phyloP scores from a whole-genome alignment of 2,113 vertebrate species.

The Naja naja region DNA sequence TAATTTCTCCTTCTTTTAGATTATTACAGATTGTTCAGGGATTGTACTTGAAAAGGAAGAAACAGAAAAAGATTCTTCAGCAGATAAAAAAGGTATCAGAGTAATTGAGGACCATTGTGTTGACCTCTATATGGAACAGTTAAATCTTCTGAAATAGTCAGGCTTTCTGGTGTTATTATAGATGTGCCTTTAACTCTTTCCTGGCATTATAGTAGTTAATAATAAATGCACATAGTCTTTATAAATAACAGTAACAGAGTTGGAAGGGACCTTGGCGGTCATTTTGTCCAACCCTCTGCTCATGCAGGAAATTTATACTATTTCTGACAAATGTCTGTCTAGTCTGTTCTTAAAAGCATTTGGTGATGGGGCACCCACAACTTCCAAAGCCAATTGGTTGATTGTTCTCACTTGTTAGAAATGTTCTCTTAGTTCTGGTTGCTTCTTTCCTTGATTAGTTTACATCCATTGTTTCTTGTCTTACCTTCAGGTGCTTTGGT shows the following conservation, averaged over 20 bases:
- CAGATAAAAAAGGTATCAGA: conserved; percentile 66
- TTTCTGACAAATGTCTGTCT: not conserved
- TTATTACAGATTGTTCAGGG: conserved; percentile 79
- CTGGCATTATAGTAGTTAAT: conserved; percentile 27
- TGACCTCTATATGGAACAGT: not conserved
- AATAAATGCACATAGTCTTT: not conserved
- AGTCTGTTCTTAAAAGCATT: not conserved
- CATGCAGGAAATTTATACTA: not conserved
- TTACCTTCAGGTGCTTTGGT: not conserved
- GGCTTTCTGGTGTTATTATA: conserved; percentile 12
- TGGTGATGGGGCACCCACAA: not conserved
- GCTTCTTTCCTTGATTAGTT: not conserved
- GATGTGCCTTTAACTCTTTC: conserved; percentile 24
- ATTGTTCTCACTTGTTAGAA: not conserved
- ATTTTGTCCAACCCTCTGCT: not conserved
- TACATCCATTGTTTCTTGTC: not conserved
- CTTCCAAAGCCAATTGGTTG: not conserved
- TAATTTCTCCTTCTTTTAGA: conserved; percentile 48
- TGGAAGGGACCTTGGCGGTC: not conserved
- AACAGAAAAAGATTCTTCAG: conserved; percentile 42
- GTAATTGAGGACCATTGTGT: not conserved
- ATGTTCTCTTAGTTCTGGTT: not conserved
- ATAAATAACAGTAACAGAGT: not conserved
- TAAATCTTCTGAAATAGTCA: not conserved
- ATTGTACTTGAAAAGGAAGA: conserved; percentile 72